A percentile compares a stretch with the other conserved stretches of the same genome.
These are phyloP conservation scores for Trachelus stipa DNA, from an alignment of 2,888 invertebrate species.

Conservation along the genomic window DNA sequence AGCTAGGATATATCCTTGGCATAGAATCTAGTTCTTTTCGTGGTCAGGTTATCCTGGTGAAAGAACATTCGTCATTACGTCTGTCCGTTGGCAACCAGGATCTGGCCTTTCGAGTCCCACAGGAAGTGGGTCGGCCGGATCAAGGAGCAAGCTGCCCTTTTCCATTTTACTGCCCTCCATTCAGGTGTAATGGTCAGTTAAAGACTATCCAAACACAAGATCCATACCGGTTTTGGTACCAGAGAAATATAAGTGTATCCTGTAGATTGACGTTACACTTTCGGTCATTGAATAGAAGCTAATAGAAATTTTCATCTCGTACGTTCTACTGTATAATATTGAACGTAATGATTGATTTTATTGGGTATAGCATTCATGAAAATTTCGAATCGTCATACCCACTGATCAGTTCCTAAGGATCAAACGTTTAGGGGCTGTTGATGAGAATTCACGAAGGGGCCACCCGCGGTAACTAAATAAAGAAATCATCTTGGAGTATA, in stretches of 20 bases:
- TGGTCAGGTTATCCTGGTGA: conserved; percentile 19
- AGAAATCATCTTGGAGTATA: conserved; percentile 55
- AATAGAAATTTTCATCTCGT: not conserved
- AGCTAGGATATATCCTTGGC: not conserved
- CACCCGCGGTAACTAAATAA: conserved; percentile 40
- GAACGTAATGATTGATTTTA: not conserved
- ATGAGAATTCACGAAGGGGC: conserved; percentile 3
- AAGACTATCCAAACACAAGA: conserved; percentile 59
- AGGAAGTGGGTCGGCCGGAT: conserved; percentile 65
- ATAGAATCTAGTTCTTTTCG: not conserved
- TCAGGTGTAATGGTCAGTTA: conserved; percentile 66
- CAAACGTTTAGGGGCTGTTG: not conserved
- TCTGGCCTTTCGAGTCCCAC: conserved; percentile 52
- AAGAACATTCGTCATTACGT: conserved; percentile 59
- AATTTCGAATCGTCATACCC: not conserved
- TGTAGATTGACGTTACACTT: not conserved
- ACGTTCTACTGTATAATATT: not conserved
- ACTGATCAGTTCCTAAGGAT: not conserved
- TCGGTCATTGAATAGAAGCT: not conserved
- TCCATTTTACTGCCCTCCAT: conserved; percentile 54
- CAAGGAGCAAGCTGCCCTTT: conserved; percentile 59
- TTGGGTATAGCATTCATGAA: not conserved
- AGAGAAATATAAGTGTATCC: not conserved
- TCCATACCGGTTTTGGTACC: conserved; percentile 40
- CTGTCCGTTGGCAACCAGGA: conserved; percentile 50